Conservation (phyloP, 1,140 invertebrate genomes). For the Oreohelix idahoensis region DNA sequence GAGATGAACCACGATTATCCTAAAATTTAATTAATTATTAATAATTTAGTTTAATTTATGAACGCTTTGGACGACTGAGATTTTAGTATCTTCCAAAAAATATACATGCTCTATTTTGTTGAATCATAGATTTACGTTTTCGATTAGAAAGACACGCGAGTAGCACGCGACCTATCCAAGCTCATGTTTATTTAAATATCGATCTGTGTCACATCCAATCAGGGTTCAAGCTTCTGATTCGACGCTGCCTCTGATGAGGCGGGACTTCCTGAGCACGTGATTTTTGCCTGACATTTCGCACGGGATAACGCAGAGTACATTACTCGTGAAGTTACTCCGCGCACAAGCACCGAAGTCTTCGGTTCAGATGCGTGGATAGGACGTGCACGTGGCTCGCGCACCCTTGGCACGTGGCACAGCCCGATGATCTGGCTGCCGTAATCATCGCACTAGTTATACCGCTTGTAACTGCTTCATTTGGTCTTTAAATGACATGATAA, state of each 20-base stretch:
- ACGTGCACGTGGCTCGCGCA: not conserved
- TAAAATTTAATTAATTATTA: not conserved
- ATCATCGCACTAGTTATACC: not conserved
- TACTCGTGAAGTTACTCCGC: not conserved
- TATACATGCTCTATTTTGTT: not conserved
- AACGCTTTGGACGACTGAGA: not conserved
- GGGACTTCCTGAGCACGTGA: not conserved
- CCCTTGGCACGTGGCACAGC: not conserved
- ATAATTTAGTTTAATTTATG: not conserved
- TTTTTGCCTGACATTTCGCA: not conserved
- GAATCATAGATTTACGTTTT: not conserved
- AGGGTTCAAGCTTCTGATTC: not conserved
- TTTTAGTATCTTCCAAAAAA: not conserved
- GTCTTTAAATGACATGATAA: not conserved
- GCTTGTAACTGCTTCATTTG: not conserved
- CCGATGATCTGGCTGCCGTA: not conserved
- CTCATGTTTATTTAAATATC: slow-evolving; percentile 2
- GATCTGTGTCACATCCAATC: not conserved
- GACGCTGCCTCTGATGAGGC: not conserved
- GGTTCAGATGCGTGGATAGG: not conserved
- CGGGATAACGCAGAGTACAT: not conserved
- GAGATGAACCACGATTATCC: not conserved
- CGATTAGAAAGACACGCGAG: not conserved
- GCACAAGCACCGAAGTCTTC: not conserved
- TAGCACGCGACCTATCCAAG: not conserved